These are phyloP conservation scores for Arvicanthis niloticus DNA, from an alignment of 2,113 vertebrate species.

Conservation along the genomic window DNA sequence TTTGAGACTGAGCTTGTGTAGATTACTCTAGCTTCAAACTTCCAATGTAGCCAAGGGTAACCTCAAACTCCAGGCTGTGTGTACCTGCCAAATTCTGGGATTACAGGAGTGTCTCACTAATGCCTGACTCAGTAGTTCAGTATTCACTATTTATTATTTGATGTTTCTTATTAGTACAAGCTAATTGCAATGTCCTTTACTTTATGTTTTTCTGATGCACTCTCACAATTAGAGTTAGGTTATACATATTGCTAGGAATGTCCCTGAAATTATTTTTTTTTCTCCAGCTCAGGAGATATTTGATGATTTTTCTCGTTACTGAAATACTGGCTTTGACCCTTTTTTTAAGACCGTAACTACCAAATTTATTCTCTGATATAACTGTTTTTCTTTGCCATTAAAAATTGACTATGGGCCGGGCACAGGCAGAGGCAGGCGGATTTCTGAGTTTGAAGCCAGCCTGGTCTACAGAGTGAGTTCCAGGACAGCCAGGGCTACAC, in stretches of 20 bases:
- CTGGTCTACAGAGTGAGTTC: background rate
- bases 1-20: background rate
- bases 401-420: background rate
- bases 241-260: background rate
- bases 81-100: background rate
- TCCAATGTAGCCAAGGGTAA: background rate
- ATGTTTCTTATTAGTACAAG: background rate
- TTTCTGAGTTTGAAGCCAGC: no score
- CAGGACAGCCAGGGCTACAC: background rate
- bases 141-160: background rate
- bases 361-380: background rate
- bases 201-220: background rate
- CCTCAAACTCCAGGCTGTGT: background rate
- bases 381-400: slow-evolving; percentile 24
- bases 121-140: background rate
- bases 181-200: background rate
- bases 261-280: background rate
- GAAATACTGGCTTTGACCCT: background rate
- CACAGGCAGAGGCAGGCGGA: no score
- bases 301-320: background rate
- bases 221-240: background rate
- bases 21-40: background rate
- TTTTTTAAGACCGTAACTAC: background rate
- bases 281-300: background rate
- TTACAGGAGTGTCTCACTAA: background rate